These are phyloP conservation scores for Calcarius lapponicus DNA, from an alignment of 2,797 vertebrate species.

Conservation along the genomic window DNA sequence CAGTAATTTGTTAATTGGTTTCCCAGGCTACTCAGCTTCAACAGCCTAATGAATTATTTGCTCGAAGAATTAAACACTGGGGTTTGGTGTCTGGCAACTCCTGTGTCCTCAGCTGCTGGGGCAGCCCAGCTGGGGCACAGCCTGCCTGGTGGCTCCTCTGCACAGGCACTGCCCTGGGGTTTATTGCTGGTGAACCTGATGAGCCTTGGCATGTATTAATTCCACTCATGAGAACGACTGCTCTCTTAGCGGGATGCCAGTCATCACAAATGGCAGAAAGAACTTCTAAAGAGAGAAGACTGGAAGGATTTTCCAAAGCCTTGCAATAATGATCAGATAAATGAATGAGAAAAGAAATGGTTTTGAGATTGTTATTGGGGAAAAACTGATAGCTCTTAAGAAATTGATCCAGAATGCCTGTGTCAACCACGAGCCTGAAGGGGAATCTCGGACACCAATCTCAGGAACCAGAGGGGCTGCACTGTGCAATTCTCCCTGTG, in stretches of 20 bases:
- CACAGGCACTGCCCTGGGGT: not conserved
- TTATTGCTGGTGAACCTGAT: not conserved
- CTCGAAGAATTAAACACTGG: not conserved
- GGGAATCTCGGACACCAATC: not conserved
- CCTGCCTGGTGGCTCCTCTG: not conserved
- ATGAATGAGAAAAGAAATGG: not conserved
- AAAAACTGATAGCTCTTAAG: not conserved
- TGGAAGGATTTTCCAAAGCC: not conserved
- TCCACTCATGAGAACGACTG: not conserved
- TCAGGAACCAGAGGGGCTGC: not conserved
- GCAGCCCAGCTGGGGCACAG: not conserved
- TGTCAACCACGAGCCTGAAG: not conserved
- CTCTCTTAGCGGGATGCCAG: not conserved
- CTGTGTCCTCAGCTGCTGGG: conserved; percentile 2
- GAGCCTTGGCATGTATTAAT: not conserved
- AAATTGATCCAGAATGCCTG: not conserved
- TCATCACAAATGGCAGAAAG: not conserved
- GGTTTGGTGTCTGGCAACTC: not conserved
- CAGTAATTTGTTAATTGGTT: conserved; percentile 52
- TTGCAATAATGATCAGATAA: not conserved
- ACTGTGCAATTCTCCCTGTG: not conserved
- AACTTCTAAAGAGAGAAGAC: not conserved
- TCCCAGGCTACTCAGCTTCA: conserved; percentile 41
- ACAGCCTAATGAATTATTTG: conserved; percentile 41
- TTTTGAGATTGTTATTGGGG: not conserved